Base-by-base conservation (phyloP, 2,888 invertebrate species). In the Eustalomyia histrio region DNA sequence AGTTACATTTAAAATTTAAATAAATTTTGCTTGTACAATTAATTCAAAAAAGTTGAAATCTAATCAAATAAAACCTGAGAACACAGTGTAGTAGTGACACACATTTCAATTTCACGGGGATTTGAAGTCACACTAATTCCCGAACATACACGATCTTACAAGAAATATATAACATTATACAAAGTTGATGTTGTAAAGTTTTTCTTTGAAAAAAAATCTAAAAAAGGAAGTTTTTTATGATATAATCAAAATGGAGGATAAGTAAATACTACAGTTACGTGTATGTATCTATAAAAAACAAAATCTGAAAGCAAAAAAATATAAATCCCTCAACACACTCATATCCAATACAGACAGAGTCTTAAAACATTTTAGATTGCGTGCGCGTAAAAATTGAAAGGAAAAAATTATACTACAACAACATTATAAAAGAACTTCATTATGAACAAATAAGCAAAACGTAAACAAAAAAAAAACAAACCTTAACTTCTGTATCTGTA, bases 371-470 rank as follows among this genome's bases (percentile, higher is more conserved):
- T 80, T 78, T 74, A 76, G 76, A 78, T 81, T 81, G 76, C 76
- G 73, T 81, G 80, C 80, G 73, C 73, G 76, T 71, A 78, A 78
- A 71, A 50, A 75, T 61, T 60, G 67, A 76, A 60, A 76, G 69
- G 67, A 71, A 72, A n/a, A 35, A 65, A 64, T 64, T 67, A 73
- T 21, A 29, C 33, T 17, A 50, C 57, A 65, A 60, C 65, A 58
- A 65, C 14, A 64, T 29, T 21, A 14, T 52, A 8, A 35, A 75
- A 76, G 75, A 79, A 79, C 79, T 79, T 79, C 65, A 79, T 79
- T 74, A 79, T 60, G 74, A 65, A 53, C 60, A 65, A 74, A 65
- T 33, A 83, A 85, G 85, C 83, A 71, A 83, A 83, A 83, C 73
- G 83, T 83, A 76, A 72, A 82, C 80, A 84, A 72, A 68, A 72